Evolutionary conservation across 2,113 vertebrate species (phyloP), one percentile per base, ranked within the genome.

Genomic region (Spheniscus mendiculus): DNA sequence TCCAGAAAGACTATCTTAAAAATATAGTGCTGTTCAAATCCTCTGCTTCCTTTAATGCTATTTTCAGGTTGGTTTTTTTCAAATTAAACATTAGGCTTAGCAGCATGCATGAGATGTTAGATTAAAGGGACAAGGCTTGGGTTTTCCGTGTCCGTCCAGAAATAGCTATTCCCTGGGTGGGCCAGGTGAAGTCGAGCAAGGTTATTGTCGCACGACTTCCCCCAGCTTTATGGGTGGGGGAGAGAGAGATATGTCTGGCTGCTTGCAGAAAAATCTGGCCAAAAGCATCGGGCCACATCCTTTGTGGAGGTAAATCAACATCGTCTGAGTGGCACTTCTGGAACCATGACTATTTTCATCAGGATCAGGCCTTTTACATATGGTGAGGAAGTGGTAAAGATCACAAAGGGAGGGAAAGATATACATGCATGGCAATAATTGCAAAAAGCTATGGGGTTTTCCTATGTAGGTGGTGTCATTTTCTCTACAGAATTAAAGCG

Each of bases 161-260:
- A 98, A 98, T 98, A 98, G 97, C 96, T 87, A 56, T 98, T 93
- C 83, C 73, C 93, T 98, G 98, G 97, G 98, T 98, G 98, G 98
- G 98, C 98, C 98, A 98, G 98, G 98, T 98, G 86, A 97, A 98
- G 74, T 55, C 44, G 34, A 97, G 83, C 95, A 90, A 94, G 85
- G 76, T 97, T 97, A 80, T 93, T 97, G 96, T 97, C 90, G 45
- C 87, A 86, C 42, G 26, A 82, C 87, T 98, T 97, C 92, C 92
- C 90, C 74, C 87, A 83, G 85, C 58, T 88, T 84, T 95, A 83
- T 97, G 87, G 89, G 93, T 90, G 83, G 95, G 86, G 95, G 95
- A 86, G 52, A 69, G 66, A 83, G 74, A 36, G 71, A 80, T 65
- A 45, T 30, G 65, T 89, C 83, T 80, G 84, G 38, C 65, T 82